A percentile compares a stretch with the other conserved stretches of the same genome.
phyloP scores from a whole-genome alignment of 2,888 invertebrate genomes.

The Aleiodes testaceus region DNA sequence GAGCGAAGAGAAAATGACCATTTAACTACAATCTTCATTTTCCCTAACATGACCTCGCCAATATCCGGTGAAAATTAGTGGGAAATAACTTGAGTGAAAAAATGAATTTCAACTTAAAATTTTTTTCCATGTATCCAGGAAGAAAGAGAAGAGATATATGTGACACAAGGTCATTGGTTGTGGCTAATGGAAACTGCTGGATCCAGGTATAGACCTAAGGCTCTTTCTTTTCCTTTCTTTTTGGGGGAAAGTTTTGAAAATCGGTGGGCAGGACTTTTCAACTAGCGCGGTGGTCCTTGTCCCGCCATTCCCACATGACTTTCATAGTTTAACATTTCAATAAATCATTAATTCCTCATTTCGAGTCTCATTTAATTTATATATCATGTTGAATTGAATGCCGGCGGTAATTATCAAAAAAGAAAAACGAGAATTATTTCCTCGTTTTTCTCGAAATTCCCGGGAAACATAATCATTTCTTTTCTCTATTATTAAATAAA shows the following conservation, averaged over 20 bases:
- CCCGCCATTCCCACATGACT: conserved; percentile 16
- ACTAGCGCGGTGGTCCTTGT: conserved; percentile 40
- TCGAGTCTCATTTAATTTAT: background rate
- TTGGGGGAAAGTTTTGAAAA: conserved; percentile 31
- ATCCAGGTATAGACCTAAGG: background rate
- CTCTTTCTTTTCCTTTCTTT: background rate
- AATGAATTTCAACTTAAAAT: conserved; percentile 10
- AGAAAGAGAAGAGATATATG: conserved; percentile 15
- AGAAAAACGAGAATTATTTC: too few relatives aligned
- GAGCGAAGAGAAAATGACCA: background rate
- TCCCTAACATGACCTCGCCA: background rate
- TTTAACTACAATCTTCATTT: background rate
- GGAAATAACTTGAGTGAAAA: background rate
- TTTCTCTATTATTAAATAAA: too few relatives aligned
- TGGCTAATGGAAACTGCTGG: conserved; percentile 25
- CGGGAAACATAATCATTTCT: too few relatives aligned
- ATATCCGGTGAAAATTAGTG: conserved; percentile 12
- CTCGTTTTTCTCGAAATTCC: too few relatives aligned
- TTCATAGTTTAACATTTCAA: conserved; percentile 24
- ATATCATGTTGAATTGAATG: too few relatives aligned
- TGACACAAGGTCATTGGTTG: conserved; percentile 27
- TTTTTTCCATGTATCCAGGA: background rate
- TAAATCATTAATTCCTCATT: conserved; percentile 27
- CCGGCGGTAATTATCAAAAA: too few relatives aligned
- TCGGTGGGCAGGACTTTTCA: conserved; percentile 39